Percentiles rank a stretch among this genome's conserved stretches.
Conservation (phyloP, 2,888 invertebrate genomes). For the Sabatieria punctata region DNA sequence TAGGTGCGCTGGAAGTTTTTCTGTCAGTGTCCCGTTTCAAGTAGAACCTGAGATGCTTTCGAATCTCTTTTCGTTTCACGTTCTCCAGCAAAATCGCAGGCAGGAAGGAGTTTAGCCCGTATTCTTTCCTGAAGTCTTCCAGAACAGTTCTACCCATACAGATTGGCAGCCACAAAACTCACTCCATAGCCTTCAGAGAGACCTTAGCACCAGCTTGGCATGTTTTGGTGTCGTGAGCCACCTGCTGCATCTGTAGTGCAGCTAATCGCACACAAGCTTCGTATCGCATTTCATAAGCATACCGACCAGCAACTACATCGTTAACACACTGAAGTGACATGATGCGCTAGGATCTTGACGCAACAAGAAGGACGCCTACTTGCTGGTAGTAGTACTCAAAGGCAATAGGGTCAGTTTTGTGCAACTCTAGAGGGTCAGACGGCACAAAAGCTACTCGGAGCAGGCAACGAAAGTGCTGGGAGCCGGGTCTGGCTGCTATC, state of each 20-base stretch:
- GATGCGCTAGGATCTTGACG: too few relatives aligned
- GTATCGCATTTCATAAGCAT: slow-evolving; percentile 69
- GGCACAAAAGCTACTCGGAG: slow-evolving; percentile 79
- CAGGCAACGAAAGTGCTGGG: slow-evolving; percentile 69
- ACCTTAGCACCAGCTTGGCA: slow-evolving; percentile 49
- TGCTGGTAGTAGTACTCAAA: slow-evolving; percentile 75
- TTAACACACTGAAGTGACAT: slow-evolving; percentile 55
- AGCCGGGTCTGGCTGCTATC: slow-evolving; percentile 76
- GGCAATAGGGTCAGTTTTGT: slow-evolving; percentile 62
- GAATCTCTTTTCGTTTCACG: slow-evolving; percentile 71
- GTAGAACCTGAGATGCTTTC: slow-evolving; percentile 65
- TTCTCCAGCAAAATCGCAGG: slow-evolving; percentile 67
- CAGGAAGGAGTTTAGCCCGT: slow-evolving; percentile 72
- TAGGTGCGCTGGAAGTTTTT: slow-evolving; percentile 1
- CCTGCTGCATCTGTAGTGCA: slow-evolving; percentile 75
- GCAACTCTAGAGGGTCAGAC: slow-evolving; percentile 60
- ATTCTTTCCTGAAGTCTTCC: slow-evolving; percentile 68
- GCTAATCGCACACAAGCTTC: slow-evolving; percentile 69
- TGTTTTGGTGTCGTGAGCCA: slow-evolving; percentile 62
- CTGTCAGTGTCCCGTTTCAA: slow-evolving; percentile 64
- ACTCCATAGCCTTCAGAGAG: slow-evolving; percentile 70
- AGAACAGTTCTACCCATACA: too few relatives aligned
- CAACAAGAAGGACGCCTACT: too few relatives aligned
- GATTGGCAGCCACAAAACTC: too few relatives aligned
- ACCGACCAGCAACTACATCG: slow-evolving; percentile 75